A percentile compares a stretch with the other conserved stretches of the same genome.
phyloP scores from a whole-genome alignment of 2,888 invertebrate species.

The Sminthurinus aureus region DNA sequence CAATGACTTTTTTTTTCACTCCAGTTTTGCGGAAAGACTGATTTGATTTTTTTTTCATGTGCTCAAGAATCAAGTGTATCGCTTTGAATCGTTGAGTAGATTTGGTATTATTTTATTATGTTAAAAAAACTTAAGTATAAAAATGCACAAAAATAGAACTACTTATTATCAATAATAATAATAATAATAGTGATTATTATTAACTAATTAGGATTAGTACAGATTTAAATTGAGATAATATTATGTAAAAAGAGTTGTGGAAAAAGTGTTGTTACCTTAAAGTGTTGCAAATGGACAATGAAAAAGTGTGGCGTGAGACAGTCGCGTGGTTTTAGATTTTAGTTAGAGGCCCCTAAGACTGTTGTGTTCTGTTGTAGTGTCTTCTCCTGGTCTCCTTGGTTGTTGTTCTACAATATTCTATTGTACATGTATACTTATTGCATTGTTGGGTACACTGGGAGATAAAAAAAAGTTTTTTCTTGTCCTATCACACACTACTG shows the following conservation, averaged over 20 bases:
- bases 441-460: conserved; percentile 7
- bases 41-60: too few species aligned
- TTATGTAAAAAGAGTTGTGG: conserved; percentile 19
- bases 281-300: conserved; percentile 41
- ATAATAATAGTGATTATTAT: too few species aligned
- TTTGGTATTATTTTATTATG: too few species aligned
- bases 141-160: too few species aligned
- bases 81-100: too few species aligned
- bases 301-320: conserved; percentile 43
- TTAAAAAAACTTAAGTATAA: too few species aligned
- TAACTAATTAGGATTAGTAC: background rate
- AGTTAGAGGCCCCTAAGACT: conserved; percentile 37
- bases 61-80: too few species aligned
- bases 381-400: too few species aligned
- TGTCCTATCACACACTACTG: background rate
- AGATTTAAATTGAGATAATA: too few species aligned
- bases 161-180: background rate
- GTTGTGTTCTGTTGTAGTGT: too few species aligned
- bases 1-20: too few species aligned
- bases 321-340: conserved; percentile 38
- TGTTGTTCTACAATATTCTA: background rate
- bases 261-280: conserved; percentile 40
- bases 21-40: too few species aligned
- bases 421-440: background rate
- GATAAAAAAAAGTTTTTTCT: conserved; percentile 4